phyloP scores from a whole-genome alignment of 2,888 invertebrate genomes.

The Entomobrya multifasciata region DNA sequence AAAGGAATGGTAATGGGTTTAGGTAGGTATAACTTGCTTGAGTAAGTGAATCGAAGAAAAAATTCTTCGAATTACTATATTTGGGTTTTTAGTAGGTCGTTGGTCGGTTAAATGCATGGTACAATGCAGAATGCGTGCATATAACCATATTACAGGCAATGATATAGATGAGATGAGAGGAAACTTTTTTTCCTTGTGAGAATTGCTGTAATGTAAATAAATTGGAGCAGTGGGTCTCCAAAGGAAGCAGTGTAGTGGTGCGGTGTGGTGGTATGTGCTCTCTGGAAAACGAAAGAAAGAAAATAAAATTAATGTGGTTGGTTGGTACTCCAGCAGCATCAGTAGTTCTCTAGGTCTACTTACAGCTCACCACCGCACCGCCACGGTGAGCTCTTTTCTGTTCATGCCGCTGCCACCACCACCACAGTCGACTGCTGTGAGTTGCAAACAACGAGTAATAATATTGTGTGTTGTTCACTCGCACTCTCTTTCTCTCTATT shows the following conservation, averaged over 20 bases:
- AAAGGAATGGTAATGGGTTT: slow-evolving; percentile 31
- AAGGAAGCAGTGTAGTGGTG: slow-evolving; percentile 47
- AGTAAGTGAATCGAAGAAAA: background rate
- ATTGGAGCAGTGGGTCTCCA: slow-evolving; percentile 70
- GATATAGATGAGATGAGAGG: slow-evolving; percentile 5
- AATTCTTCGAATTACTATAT: background rate
- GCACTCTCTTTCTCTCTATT: too few species aligned
- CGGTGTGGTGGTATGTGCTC: too few species aligned
- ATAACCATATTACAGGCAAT: background rate
- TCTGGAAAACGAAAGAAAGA: slow-evolving; percentile 19
- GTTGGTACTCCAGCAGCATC: background rate
- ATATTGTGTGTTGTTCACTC: background rate
- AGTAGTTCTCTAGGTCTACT: slow-evolving; percentile 22
- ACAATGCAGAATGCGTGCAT: background rate
- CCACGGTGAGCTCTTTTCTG: too few species aligned
- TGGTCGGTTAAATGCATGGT: background rate
- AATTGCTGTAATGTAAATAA: slow-evolving; percentile 68
- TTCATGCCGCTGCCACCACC: background rate
- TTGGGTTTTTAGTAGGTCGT: slow-evolving; percentile 27
- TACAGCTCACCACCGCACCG: too few species aligned
- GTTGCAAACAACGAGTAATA: background rate
- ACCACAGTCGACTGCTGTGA: slow-evolving; percentile 11
- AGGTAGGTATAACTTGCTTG: slow-evolving; percentile 5
- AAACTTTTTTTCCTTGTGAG: slow-evolving; percentile 58
- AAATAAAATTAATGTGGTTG: slow-evolving; percentile 67